These are phyloP conservation scores for Pogonognathellus flavescens DNA, from an alignment of 1,140 invertebrate genomes.

Conservation along the genomic window DNA sequence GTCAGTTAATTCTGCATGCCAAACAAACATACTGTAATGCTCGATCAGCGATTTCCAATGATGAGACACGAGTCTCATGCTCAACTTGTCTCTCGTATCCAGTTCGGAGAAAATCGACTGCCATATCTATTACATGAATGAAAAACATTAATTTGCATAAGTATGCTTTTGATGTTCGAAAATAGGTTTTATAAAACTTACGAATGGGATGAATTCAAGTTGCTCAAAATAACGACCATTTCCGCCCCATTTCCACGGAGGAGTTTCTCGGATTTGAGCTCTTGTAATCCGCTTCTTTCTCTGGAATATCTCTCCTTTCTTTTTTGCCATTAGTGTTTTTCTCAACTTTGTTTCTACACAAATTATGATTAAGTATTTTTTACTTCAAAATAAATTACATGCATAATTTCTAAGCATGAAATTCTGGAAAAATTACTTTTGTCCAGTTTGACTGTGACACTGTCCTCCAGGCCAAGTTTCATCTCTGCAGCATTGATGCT, in stretches of 20 bases:
- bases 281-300: neutral
- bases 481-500: too few species aligned
- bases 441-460: neutral
- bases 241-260: neutral
- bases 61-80: neutral
- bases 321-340: neutral
- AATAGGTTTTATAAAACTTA: too few species aligned
- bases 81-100: neutral
- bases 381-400: too few species aligned
- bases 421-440: neutral
- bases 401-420: neutral
- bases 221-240: slow-evolving; percentile 18
- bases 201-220: neutral
- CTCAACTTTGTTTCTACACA: neutral
- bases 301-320: neutral
- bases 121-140: neutral
- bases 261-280: neutral
- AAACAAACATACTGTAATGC: neutral
- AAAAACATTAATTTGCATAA: too few species aligned
- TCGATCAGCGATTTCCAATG: neutral
- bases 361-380: neutral
- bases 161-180: too few species aligned
- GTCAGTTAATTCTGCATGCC: neutral
- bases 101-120: neutral
- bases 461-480: neutral